These are phyloP conservation scores for Aphis gossypii DNA, from an alignment of 1,140 invertebrate species.

Conservation along the genomic window DNA sequence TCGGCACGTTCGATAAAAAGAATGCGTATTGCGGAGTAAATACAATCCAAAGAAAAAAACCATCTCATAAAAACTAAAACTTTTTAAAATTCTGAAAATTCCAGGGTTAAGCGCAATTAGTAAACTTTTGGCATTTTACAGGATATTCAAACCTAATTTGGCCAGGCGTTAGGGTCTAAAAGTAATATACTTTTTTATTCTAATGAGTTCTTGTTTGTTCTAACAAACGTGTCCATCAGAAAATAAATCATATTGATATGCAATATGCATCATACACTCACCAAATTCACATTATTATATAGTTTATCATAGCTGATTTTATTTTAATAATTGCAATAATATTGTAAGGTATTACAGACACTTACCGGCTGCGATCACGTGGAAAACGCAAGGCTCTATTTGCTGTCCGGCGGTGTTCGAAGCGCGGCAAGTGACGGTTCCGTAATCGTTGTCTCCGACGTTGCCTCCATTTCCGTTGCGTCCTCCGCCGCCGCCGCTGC, in stretches of 20 bases:
- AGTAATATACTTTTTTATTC: neutral
- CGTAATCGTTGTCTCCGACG: constrained; percentile 74
- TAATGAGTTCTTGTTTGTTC: neutral
- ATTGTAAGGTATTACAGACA: neutral
- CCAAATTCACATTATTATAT: no score
- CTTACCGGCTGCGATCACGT: constrained; percentile 74
- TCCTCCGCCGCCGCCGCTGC: neutral
- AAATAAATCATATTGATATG: neutral
- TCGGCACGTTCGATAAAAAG: neutral
- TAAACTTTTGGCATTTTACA: neutral
- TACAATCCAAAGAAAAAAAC: no score
- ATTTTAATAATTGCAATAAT: neutral
- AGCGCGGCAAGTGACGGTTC: constrained; percentile 75
- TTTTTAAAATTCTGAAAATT: no score
- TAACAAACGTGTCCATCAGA: neutral
- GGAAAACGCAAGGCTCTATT: constrained; percentile 75
- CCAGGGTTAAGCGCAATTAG: no score
- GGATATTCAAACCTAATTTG: neutral
- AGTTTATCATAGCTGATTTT: neutral
- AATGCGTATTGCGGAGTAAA: no score
- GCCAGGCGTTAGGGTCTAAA: neutral
- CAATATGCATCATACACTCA: no score
- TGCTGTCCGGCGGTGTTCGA: constrained; percentile 74
- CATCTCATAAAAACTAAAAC: no score
- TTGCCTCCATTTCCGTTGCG: neutral